phyloP scores from a whole-genome alignment of 2,113 vertebrate genomes.

The Lepisosteus osseus region DNA sequence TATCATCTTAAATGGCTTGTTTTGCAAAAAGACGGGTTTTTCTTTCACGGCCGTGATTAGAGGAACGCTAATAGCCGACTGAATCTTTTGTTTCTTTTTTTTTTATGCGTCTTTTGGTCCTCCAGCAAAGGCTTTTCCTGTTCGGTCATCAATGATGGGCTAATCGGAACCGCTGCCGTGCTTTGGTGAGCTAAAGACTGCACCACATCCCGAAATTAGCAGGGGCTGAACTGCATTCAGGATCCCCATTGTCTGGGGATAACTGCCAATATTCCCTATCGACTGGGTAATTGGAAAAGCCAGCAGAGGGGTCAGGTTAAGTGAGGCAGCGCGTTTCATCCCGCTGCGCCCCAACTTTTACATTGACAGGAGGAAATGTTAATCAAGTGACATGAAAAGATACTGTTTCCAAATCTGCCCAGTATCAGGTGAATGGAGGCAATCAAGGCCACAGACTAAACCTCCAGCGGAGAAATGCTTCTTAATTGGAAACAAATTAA shows the following conservation, averaged over 20 bases:
- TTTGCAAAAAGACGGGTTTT: background rate
- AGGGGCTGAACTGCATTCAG: background rate
- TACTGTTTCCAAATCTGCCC: constrained; percentile 28
- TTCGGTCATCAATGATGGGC: constrained; percentile 8
- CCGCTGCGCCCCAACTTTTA: constrained; percentile 48
- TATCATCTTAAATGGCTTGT: background rate
- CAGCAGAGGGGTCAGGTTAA: constrained; percentile 68
- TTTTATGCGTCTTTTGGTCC: background rate
- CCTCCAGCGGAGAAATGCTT: background rate
- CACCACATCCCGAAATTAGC: background rate
- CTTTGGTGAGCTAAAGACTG: background rate
- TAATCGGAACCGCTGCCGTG: background rate
- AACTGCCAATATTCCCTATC: constrained; percentile 33
- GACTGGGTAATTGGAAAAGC: constrained; percentile 60
- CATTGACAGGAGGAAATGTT: constrained; percentile 51
- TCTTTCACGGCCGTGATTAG: background rate
- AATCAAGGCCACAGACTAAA: constrained; percentile 9
- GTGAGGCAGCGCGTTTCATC: constrained; percentile 64
- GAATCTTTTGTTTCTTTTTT: background rate
- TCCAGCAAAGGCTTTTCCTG: background rate
- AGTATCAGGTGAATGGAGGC: constrained; percentile 1
- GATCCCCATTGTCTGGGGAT: background rate
- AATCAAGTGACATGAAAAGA: constrained; percentile 54
- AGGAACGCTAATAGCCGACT: background rate
- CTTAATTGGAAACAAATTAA: constrained; percentile 28